These are phyloP conservation scores for Sinonovacula constricta DNA, from an alignment of 1,140 invertebrate genomes.

Conservation along the genomic window DNA sequence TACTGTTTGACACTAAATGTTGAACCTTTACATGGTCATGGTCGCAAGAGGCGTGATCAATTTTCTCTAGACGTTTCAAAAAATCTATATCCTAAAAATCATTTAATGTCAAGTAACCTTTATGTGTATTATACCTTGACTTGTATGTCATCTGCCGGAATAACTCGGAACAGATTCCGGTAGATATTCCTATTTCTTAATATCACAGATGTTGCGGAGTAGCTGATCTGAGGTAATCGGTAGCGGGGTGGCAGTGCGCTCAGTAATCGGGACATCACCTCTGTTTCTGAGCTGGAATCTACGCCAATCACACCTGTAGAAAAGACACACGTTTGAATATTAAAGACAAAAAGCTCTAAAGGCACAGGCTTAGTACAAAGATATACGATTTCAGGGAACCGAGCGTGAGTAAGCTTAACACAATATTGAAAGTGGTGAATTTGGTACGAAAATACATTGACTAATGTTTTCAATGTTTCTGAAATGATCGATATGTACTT, in stretches of 20 bases:
- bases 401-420: neutral
- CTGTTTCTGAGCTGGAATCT: conserved; percentile 1
- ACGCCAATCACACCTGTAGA: conserved; percentile 10
- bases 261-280: conserved; percentile 18
- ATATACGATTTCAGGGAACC: neutral
- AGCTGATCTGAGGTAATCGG: conserved; percentile 6
- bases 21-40: too few species aligned
- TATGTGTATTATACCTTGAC: neutral
- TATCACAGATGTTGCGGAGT: neutral
- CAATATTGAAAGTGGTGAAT: neutral
- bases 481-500: too few species aligned
- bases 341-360: too few species aligned
- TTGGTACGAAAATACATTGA: neutral
- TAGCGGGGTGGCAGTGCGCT: neutral
- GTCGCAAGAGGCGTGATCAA: too few species aligned
- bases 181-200: neutral
- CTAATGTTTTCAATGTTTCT: too few species aligned
- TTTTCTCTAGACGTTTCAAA: too few species aligned
- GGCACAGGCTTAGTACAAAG: neutral
- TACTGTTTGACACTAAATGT: too few species aligned
- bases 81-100: too few species aligned
- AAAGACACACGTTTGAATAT: neutral
- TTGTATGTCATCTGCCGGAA: conserved; percentile 10
- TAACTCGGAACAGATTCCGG: conserved; percentile 26
- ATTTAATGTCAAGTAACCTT: too few species aligned